Base-by-base conservation (phyloP, 2,888 invertebrate genomes). In the Saturnia japonica region DNA sequence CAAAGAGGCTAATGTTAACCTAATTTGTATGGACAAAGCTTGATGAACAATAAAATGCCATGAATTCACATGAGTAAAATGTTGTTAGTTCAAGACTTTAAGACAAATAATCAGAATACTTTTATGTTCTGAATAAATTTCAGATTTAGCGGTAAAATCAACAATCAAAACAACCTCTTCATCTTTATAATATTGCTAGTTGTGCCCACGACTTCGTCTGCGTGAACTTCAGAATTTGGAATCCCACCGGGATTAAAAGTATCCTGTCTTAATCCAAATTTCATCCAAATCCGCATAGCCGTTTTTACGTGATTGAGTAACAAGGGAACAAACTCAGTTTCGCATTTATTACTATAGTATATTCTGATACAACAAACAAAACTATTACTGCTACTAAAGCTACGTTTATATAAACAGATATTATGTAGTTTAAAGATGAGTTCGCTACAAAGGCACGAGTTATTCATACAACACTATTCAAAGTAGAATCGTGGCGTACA, bases 401-500 rank as follows among this genome's bases (percentile, higher is more conserved):
- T 57, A 25, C 8, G 57, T 25, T 25, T 25, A 25, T 28, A 1
- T 14, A 14, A 25, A 57, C 57, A 25, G 25, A 57, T 25, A 57
- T 57, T 28, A 57, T 57, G 28, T 25, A 25, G 12, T 57, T 12
- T 57, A 28, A 25, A 57, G 57, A 57, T 57, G 25, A 57, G 12
- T 57, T 57, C 57, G 25, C 57, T 12, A 57, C 28, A 57, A 28
- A 57, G 57, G 57, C 57, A 64, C 40, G 40, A 64, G 34, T 64
- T 64, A 64, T 40, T 64, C 40, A 64, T 64, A 64, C 40, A 64
- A n/a, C 34, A 57, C 25, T 57, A 68, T 42, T 70, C 57, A 70
- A 57, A 70, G 60, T 45, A 57, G 19, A 67, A 67, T 70, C 60
- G 43, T 57, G 70, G 40, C 40, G 34, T 40, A 64, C 34, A n/a